Conservation (phyloP, 30 jellyfish, hydroid and myxozoan species). For the Aurelia sp. region DNA sequence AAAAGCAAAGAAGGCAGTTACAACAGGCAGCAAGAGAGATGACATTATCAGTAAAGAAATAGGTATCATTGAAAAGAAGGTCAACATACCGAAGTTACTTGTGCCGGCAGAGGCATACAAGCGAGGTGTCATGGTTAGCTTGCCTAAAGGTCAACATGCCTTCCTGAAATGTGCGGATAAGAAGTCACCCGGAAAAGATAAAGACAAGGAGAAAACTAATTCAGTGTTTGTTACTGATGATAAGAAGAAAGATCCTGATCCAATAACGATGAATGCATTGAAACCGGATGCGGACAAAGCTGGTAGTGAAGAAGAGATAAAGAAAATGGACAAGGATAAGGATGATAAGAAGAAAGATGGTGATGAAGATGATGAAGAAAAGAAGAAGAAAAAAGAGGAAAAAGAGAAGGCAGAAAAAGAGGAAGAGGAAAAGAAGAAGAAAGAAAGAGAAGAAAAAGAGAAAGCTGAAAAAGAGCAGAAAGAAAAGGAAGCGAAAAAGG, state of each 20-base stretch:
- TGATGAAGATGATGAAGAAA: constrained; percentile 5
- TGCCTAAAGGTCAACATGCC: constrained; percentile 98
- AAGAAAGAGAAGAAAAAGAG: constrained; percentile 24
- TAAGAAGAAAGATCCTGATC: constrained; percentile 66
- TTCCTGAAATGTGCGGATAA: constrained; percentile 87
- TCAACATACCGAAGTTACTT: constrained; percentile 71
- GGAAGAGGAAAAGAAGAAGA: constrained; percentile 22
- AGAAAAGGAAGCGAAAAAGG: constrained; percentile 22
- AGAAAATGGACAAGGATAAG: constrained; percentile 16
- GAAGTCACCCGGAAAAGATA: constrained; percentile 48
- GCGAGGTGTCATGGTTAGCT: constrained; percentile 92
- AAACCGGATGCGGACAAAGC: constrained; percentile 46
- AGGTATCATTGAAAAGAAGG: constrained; percentile 66
- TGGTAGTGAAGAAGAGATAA: constrained; percentile 1
- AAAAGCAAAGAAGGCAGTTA: not conserved
- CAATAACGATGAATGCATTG: constrained; percentile 58
- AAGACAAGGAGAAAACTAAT: constrained; percentile 30
- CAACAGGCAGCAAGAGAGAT: constrained; percentile 46
- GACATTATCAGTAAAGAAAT: constrained; percentile 11
- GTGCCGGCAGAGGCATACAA: constrained; percentile 92
- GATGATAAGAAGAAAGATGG: not conserved
- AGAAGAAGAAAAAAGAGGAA: constrained; percentile 26
- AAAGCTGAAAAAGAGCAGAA: constrained; percentile 25
- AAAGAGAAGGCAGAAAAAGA: constrained; percentile 33
- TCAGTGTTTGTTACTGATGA: constrained; percentile 33